Evolutionary conservation across 2,113 vertebrate genomes (phyloP).

Genomic region (Lethenteron camtschaticum): DNA sequence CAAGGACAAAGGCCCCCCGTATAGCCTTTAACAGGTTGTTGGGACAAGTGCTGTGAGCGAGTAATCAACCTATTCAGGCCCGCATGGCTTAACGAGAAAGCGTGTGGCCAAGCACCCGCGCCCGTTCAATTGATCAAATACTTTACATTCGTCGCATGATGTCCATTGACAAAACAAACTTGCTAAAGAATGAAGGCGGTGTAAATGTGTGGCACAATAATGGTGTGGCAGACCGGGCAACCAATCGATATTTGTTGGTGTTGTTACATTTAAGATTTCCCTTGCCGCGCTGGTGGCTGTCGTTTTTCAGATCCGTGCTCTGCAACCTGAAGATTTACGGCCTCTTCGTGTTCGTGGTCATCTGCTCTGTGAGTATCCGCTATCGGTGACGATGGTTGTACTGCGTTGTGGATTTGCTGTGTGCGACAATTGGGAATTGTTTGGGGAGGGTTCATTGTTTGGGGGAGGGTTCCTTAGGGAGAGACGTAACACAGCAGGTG

Average conservation of each 20-base stretch:
- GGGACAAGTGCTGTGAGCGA: too few relatives aligned
- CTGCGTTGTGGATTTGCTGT: background rate
- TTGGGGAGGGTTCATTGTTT: background rate
- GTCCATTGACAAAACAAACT: background rate
- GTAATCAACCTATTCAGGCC: too few relatives aligned
- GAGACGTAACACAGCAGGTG: background rate
- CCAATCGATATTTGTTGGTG: background rate
- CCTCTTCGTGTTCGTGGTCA: conserved; percentile 55
- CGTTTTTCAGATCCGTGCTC: conserved; percentile 40
- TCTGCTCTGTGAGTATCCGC: conserved; percentile 57
- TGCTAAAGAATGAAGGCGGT: background rate
- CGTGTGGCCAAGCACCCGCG: too few relatives aligned
- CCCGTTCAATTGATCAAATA: background rate
- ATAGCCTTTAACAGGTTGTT: too few relatives aligned
- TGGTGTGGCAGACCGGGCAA: background rate
- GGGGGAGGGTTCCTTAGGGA: background rate
- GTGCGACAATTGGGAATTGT: background rate
- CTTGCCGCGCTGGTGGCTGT: background rate
- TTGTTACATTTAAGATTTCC: conserved; percentile 7
- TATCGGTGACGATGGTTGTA: background rate
- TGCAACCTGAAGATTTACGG: conserved; percentile 35
- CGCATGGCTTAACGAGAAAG: too few relatives aligned
- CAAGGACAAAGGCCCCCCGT: too few relatives aligned
- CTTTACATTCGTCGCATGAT: background rate
- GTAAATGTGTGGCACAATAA: conserved; percentile 1